Evolutionary conservation across 1,140 invertebrate genomes (phyloP).

Genomic region (Nephotettix cincticeps): DNA sequence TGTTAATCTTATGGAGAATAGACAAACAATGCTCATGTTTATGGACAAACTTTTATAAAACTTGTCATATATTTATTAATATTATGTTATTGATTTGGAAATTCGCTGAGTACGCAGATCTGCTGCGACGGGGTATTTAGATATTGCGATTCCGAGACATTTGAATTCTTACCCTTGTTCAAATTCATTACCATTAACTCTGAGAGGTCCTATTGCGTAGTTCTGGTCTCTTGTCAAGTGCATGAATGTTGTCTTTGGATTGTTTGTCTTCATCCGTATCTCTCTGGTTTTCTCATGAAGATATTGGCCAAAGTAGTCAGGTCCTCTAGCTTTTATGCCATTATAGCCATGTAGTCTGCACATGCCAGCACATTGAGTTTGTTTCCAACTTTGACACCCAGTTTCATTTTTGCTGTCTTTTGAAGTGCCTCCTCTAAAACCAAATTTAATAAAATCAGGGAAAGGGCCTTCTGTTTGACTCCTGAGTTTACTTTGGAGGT

Average conservation of each 20-base stretch:
- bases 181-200: no score
- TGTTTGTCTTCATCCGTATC: constrained; percentile 15
- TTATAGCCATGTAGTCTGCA: constrained; percentile 26
- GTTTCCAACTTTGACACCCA: constrained; percentile 27
- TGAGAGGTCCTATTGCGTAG: no score
- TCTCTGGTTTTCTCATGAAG: constrained; percentile 22
- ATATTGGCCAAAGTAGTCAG: constrained; percentile 6
- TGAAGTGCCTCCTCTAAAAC: constrained; percentile 36
- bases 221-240: no score
- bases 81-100: no score
- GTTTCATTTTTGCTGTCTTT: constrained; percentile 7
- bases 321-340: constrained; percentile 20
- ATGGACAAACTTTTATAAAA: no score
- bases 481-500: constrained; percentile 25
- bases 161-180: no score
- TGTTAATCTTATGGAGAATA: no score
- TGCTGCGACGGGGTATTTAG: no score
- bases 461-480: constrained; percentile 23
- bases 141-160: no score
- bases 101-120: no score
- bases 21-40: no score
- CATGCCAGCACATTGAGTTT: constrained; percentile 20
- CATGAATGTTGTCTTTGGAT: constrained; percentile 25
- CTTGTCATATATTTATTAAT: no score
- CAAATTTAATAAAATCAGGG: constrained; percentile 32